A percentile compares a stretch with the other conserved stretches of the same genome.
Evolutionary conservation across 2,113 vertebrate species (phyloP).

Genomic region (Xiphophorus hellerii): DNA sequence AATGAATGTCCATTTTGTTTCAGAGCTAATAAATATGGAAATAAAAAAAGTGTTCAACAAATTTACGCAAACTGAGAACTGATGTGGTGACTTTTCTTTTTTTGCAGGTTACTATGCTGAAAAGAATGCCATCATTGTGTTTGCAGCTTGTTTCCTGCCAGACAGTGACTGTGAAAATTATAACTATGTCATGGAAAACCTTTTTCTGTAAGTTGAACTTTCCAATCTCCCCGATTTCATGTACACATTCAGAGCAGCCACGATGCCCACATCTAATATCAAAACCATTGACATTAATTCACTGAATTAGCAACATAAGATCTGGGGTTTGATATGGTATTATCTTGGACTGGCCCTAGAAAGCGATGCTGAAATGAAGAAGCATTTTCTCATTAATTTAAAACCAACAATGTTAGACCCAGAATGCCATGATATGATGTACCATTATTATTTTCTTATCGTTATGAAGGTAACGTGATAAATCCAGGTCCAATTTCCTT

Average conservation of each 20-base stretch:
- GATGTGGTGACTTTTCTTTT: background rate
- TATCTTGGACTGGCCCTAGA: background rate
- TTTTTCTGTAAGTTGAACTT: constrained; percentile 90
- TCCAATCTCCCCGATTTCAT: background rate
- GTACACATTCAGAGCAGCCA: background rate
- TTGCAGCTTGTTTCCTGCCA: constrained; percentile 95
- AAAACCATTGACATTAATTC: background rate
- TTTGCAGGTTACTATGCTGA: constrained; percentile 94
- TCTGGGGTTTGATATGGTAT: background rate
- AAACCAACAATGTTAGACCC: too few relatives aligned
- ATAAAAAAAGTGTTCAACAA: background rate
- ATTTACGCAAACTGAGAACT: background rate
- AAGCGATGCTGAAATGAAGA: background rate
- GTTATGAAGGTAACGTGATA: background rate
- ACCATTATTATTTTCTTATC: background rate
- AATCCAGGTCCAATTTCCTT: background rate
- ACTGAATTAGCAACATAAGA: background rate
- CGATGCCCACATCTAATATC: background rate
- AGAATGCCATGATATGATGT: too few relatives aligned
- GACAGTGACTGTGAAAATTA: constrained; percentile 94
- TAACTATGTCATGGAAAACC: constrained; percentile 98
- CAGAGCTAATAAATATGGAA: background rate
- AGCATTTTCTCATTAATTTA: too few relatives aligned
- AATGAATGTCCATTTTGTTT: background rate
- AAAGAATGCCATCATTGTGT: constrained; percentile 97